Conservation (phyloP, 2,888 invertebrate genomes). For the Thymelicus acteon region DNA sequence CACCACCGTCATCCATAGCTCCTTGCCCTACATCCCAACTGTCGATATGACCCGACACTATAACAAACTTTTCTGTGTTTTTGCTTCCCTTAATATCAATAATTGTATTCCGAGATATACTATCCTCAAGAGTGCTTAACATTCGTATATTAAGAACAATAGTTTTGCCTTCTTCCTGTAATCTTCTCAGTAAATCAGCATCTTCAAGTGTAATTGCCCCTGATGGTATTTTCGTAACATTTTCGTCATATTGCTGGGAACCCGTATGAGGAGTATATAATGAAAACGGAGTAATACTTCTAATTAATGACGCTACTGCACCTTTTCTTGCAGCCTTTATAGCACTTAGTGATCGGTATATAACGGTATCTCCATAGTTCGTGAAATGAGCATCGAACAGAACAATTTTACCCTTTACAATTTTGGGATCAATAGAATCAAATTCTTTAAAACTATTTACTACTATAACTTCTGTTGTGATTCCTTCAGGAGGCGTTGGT, state of each 20-base stretch:
- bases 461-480: conserved; percentile 88
- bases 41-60: conserved; percentile 93
- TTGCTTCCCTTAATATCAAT: conserved; percentile 86
- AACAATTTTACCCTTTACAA: conserved; percentile 89
- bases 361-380: conserved; percentile 87
- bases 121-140: conserved; percentile 83
- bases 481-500: conserved; percentile 87
- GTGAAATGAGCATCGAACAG: conserved; percentile 88
- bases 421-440: conserved; percentile 65
- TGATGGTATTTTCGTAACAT: conserved; percentile 87
- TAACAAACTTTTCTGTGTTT: conserved; percentile 82
- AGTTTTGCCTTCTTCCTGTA: conserved; percentile 80
- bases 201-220: conserved; percentile 92
- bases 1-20: conserved; percentile 95
- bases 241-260: conserved; percentile 83
- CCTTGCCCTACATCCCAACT: conserved; percentile 95
- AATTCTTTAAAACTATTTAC: conserved; percentile 89
- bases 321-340: conserved; percentile 88
- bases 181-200: conserved; percentile 87
- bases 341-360: conserved; percentile 87
- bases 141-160: conserved; percentile 84
- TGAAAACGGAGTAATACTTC: conserved; percentile 91
- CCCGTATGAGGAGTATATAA: conserved; percentile 91
- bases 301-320: conserved; percentile 89
- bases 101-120: conserved; percentile 88